Percentiles rank a stretch among this genome's conserved stretches.
Conservation (phyloP, 2,888 invertebrate genomes). For the Andrena praecox region DNA sequence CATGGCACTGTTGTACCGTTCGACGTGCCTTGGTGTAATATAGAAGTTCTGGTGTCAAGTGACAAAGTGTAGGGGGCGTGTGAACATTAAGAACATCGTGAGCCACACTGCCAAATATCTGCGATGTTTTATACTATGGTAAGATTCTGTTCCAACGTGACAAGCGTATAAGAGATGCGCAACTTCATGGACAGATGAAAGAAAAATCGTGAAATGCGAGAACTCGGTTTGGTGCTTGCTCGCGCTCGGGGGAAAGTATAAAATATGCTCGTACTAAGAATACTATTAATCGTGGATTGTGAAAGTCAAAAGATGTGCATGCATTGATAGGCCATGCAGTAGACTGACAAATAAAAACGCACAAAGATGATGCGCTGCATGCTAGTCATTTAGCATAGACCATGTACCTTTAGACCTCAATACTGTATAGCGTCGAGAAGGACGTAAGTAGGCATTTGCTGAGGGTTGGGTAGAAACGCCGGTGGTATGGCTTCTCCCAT, state of each 20-base stretch:
- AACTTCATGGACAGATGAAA: slow-evolving; percentile 19
- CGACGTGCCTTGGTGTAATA: not conserved
- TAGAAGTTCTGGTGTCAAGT: not conserved
- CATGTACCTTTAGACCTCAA: slow-evolving; percentile 86
- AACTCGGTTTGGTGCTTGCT: slow-evolving; percentile 5
- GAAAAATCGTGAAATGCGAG: not conserved
- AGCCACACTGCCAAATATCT: slow-evolving; percentile 4
- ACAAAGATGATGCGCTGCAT: slow-evolving; percentile 72
- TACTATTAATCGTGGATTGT: slow-evolving; percentile 43
- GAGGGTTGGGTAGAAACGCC: slow-evolving; percentile 86
- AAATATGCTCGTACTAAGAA: slow-evolving; percentile 17
- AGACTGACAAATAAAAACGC: slow-evolving; percentile 59
- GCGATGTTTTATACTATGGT: not conserved
- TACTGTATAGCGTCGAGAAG: slow-evolving; percentile 88
- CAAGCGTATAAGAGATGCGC: slow-evolving; percentile 30
- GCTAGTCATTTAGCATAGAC: slow-evolving; percentile 80
- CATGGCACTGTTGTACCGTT: not conserved
- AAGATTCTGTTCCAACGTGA: not conserved
- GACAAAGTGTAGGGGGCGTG: not conserved
- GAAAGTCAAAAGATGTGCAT: slow-evolving; percentile 59
- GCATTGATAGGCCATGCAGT: slow-evolving; percentile 70
- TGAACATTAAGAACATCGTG: slow-evolving; percentile 22
- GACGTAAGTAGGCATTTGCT: slow-evolving; percentile 87
- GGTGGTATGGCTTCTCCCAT: slow-evolving; percentile 85
- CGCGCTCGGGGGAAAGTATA: not conserved